phyloP scores from a whole-genome alignment of 2,888 invertebrate genomes.

The Pelosia muscerda region DNA sequence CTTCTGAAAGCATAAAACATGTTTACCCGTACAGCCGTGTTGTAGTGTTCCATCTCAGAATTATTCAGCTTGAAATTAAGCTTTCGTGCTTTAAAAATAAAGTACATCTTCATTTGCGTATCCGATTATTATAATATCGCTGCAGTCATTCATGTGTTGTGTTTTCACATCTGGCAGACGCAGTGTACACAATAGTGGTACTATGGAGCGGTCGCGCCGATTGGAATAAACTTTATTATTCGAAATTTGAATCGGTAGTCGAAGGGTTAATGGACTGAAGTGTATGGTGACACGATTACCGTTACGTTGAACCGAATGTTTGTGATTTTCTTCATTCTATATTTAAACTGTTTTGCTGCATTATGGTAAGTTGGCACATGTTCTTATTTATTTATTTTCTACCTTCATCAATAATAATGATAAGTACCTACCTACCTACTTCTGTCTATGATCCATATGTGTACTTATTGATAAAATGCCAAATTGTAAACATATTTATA shows the following conservation, averaged over 20 bases:
- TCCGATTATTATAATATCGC: constrained; percentile 33
- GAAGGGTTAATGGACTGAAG: constrained; percentile 25
- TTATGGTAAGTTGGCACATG: constrained; percentile 57
- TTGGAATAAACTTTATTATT: constrained; percentile 25
- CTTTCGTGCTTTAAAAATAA: constrained; percentile 25
- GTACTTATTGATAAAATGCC: background rate
- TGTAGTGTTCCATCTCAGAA: constrained; percentile 22
- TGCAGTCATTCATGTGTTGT: constrained; percentile 53
- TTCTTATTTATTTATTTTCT: constrained; percentile 38
- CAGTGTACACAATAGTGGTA: constrained; percentile 46
- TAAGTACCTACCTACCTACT: background rate
- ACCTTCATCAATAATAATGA: constrained; percentile 14
- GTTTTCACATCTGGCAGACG: constrained; percentile 30
- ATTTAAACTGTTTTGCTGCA: constrained; percentile 29
- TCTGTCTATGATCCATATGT: background rate
- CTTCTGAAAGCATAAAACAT: constrained; percentile 44
- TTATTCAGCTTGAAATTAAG: constrained; percentile 14
- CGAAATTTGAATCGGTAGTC: constrained; percentile 15
- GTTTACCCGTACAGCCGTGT: constrained; percentile 42
- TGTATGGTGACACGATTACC: constrained; percentile 11
- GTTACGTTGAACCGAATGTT: constrained; percentile 20
- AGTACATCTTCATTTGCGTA: constrained; percentile 28
- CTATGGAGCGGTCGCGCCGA: constrained; percentile 44
- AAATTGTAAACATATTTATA: background rate
- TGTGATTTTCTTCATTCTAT: constrained; percentile 26